A percentile compares a stretch with the other conserved stretches of the same genome.
Conservation (phyloP, 2,113 vertebrate species). For the Lonchura striata region DNA sequence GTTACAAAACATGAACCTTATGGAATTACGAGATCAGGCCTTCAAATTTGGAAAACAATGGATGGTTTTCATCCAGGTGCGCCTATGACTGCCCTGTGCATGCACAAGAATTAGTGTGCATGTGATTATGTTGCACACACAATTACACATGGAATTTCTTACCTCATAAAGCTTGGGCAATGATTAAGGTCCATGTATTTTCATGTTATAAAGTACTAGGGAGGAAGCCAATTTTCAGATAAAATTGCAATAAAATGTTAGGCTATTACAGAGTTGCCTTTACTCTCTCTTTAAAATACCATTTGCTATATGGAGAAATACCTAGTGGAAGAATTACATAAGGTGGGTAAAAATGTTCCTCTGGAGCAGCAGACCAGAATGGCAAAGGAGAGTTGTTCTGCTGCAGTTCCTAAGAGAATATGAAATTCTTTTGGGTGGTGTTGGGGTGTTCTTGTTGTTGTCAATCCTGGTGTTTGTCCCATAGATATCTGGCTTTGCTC, state of each 20-base stretch:
- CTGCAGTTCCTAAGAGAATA: background rate
- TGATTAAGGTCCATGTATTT: background rate
- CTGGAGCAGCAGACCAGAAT: background rate
- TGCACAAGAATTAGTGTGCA: background rate
- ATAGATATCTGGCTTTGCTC: background rate
- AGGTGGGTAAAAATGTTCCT: slow-evolving; percentile 57
- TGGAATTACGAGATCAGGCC: background rate
- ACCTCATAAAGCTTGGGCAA: background rate
- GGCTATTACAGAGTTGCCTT: background rate
- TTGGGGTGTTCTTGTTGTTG: background rate
- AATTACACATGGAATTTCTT: background rate
- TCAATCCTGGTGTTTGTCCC: background rate
- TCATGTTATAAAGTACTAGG: background rate
- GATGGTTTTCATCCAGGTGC: background rate
- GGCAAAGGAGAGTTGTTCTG: background rate
- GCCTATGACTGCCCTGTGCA: background rate
- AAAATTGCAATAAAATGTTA: background rate
- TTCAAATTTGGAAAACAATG: background rate
- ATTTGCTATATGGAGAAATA: background rate
- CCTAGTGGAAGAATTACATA: background rate
- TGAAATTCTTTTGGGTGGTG: background rate
- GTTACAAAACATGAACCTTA: background rate
- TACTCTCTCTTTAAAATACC: background rate
- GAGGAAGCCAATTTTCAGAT: background rate
- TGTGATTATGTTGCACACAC: background rate